Percentiles rank a stretch among this genome's conserved stretches.
Conservation (phyloP, 2,888 invertebrate species). For the Drosophila meridionalis region DNA sequence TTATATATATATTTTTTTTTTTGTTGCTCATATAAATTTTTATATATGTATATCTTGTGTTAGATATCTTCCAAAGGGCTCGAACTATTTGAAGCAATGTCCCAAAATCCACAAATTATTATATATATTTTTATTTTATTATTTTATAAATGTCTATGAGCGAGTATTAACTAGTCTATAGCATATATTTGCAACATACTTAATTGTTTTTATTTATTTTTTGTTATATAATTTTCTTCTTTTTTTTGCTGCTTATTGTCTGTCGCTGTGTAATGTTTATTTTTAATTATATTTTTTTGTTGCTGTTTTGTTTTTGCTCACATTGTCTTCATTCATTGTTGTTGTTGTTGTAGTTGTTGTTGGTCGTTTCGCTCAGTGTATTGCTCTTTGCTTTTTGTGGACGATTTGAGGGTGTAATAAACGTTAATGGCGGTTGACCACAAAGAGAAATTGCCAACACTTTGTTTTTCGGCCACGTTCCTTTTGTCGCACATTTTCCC, state of each 20-base stretch:
- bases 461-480: slow-evolving; percentile 53
- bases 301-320: background rate
- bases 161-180: background rate
- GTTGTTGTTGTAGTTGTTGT: slow-evolving; percentile 8
- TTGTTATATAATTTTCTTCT: background rate
- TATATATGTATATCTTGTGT: no score
- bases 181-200: background rate
- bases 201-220: slow-evolving; percentile 1
- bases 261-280: slow-evolving; percentile 72
- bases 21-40: no score
- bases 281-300: slow-evolving; percentile 72
- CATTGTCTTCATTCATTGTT: slow-evolving; percentile 33
- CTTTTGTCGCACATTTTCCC: slow-evolving; percentile 45
- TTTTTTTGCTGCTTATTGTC: slow-evolving; percentile 44
- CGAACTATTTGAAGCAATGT: no score
- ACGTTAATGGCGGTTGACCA: slow-evolving; percentile 78
- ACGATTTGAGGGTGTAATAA: slow-evolving; percentile 76
- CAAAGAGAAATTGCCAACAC: slow-evolving; percentile 74
- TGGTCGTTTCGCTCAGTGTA: slow-evolving; percentile 28
- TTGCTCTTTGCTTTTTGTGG: slow-evolving; percentile 73
- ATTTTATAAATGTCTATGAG: background rate
- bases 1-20: background rate
- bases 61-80: no score
- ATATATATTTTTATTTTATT: background rate
- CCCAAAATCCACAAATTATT: no score